Percentiles rank a stretch among this genome's conserved stretches.
These are phyloP conservation scores for Luidia sarsii DNA, from an alignment of 53 echinoderm and acorn worm genomes.

Conservation along the genomic window DNA sequence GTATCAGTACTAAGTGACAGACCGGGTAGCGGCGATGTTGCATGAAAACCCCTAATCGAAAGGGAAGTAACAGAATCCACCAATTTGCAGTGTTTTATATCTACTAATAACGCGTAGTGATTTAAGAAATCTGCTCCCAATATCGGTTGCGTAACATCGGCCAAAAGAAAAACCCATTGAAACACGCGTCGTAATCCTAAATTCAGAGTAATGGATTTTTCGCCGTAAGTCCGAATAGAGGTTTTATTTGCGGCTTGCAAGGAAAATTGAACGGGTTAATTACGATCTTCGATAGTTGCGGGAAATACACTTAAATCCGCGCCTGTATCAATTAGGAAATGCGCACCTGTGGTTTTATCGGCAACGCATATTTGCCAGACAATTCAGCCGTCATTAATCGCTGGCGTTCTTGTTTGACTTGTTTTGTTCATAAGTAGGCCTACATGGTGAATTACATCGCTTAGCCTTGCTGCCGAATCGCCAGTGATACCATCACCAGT, in stretches of 20 bases:
- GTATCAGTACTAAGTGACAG: slow-evolving; percentile 1
- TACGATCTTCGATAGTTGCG: neutral
- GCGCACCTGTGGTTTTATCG: neutral
- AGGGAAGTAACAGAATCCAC: slow-evolving; percentile 25
- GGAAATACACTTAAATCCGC: slow-evolving; percentile 16
- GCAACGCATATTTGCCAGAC: neutral
- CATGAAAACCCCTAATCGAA: neutral
- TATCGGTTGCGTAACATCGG: slow-evolving; percentile 49
- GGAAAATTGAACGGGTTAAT: neutral
- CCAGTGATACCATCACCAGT: slow-evolving; percentile 16
- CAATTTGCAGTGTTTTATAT: slow-evolving; percentile 21
- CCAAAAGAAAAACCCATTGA: slow-evolving; percentile 53
- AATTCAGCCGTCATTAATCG: neutral
- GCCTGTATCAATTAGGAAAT: slow-evolving; percentile 22
- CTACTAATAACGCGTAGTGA: slow-evolving; percentile 34
- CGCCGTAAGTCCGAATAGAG: slow-evolving; percentile 50
- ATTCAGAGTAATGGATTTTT: slow-evolving; percentile 53
- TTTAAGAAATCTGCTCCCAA: slow-evolving; percentile 65
- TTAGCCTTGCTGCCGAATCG: neutral
- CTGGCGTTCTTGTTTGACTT: neutral
- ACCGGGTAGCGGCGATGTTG: neutral
- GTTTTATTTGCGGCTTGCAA: slow-evolving; percentile 25
- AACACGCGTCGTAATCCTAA: slow-evolving; percentile 41
- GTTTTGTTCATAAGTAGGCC: too few relatives aligned
- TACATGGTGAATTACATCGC: neutral